Percentiles rank a stretch among this genome's conserved stretches.
Evolutionary conservation across 2,113 vertebrate species (phyloP).

Genomic region (Pavo muticus): DNA sequence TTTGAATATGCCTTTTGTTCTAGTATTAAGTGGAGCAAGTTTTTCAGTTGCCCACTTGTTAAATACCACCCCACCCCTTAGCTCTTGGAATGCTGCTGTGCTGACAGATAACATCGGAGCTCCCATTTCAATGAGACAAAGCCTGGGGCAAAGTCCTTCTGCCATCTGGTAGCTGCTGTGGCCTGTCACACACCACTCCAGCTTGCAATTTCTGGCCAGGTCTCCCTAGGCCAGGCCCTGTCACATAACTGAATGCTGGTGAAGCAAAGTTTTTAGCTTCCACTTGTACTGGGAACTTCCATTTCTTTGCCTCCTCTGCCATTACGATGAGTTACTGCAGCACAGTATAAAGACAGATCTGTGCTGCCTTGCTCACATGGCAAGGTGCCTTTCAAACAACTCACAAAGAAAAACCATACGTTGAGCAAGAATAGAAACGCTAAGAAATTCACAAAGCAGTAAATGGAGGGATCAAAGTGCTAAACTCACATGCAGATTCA

Average conservation of each 20-base stretch:
- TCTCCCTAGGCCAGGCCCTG: not conserved
- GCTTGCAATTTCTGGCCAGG: not conserved
- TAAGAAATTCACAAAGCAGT: not conserved
- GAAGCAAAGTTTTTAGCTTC: not conserved
- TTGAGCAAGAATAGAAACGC: not conserved
- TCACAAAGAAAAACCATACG: not conserved
- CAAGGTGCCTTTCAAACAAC: not conserved
- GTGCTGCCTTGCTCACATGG: not conserved
- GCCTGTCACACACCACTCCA: not conserved
- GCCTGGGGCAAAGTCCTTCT: not conserved
- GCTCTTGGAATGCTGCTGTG: slow-evolving; percentile 47
- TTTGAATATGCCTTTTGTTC: slow-evolving; percentile 34
- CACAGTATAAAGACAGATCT: not conserved
- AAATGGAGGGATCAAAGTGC: not conserved
- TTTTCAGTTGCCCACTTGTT: slow-evolving; percentile 41
- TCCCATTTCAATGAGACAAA: slow-evolving; percentile 48
- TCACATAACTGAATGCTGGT: not conserved
- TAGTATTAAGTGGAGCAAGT: slow-evolving; percentile 10
- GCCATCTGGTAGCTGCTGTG: not conserved
- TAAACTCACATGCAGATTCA: not conserved
- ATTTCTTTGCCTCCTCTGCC: not conserved
- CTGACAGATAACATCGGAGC: slow-evolving; percentile 52
- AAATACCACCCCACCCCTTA: slow-evolving; percentile 58
- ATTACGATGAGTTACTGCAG: not conserved
- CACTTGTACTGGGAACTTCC: not conserved